Conservation (phyloP, 2,888 invertebrate species). For the Nemoura dubitans region DNA sequence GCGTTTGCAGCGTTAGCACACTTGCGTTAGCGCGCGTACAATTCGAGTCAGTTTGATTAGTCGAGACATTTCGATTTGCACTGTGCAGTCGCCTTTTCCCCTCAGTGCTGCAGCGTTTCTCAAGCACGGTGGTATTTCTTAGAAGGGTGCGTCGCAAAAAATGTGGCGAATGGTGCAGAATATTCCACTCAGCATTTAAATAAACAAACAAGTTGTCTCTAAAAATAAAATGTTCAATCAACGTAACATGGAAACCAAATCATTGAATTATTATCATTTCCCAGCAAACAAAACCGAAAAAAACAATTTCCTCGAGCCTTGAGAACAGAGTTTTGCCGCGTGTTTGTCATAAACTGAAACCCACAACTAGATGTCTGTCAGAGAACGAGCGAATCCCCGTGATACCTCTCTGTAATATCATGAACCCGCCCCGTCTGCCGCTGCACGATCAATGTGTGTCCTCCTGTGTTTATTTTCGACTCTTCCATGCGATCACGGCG, state of each 20-base stretch:
- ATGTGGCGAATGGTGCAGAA: background rate
- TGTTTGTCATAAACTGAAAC: background rate
- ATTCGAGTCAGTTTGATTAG: background rate
- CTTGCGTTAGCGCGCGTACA: background rate
- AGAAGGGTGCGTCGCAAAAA: background rate
- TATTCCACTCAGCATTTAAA: background rate
- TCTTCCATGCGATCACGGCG: background rate
- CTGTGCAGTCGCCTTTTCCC: background rate
- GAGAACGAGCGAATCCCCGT: too few relatives aligned
- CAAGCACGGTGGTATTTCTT: background rate
- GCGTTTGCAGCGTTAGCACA: background rate
- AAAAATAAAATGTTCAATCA: background rate
- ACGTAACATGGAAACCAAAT: background rate
- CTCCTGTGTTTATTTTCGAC: background rate
- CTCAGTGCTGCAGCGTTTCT: background rate
- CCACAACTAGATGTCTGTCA: too few relatives aligned
- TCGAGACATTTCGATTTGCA: background rate
- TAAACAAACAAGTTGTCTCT: background rate
- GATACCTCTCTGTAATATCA: too few relatives aligned
- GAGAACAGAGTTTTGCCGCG: background rate
- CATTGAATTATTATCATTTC: too few relatives aligned
- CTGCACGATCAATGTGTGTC: background rate
- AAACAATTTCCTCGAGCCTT: background rate
- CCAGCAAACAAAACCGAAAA: background rate
- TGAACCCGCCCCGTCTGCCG: background rate